Conservation (phyloP, 2,888 invertebrate genomes). For the Chesias legatella region DNA sequence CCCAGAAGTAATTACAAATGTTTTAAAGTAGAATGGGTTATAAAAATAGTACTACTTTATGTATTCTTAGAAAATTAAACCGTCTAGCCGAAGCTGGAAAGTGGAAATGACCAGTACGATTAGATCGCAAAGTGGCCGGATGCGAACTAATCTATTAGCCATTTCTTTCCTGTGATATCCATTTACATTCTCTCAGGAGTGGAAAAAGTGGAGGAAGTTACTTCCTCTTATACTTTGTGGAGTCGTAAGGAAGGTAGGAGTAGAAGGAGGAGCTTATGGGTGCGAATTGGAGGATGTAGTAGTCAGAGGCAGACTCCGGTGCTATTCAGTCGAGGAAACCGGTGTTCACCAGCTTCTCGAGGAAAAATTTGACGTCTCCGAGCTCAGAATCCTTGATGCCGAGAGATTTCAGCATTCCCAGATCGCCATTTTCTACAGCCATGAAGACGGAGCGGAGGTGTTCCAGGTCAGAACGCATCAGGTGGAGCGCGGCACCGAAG, state of each 20-base stretch:
- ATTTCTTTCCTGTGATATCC: slow-evolving; percentile 33
- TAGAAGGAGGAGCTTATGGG: slow-evolving; percentile 87
- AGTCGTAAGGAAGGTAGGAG: slow-evolving; percentile 83
- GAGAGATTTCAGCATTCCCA: slow-evolving; percentile 95
- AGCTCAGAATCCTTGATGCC: slow-evolving; percentile 97
- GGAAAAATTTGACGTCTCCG: slow-evolving; percentile 97
- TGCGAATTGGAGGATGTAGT: slow-evolving; percentile 83
- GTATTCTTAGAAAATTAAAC: slow-evolving; percentile 46
- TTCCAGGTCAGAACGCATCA: slow-evolving; percentile 93
- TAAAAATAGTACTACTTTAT: slow-evolving; percentile 60
- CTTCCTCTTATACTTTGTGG: slow-evolving; percentile 70
- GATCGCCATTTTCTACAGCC: slow-evolving; percentile 96
- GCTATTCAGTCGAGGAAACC: slow-evolving; percentile 96
- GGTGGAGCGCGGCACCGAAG: slow-evolving; percentile 92
- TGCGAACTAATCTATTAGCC: slow-evolving; percentile 43
- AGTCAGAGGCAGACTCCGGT: slow-evolving; percentile 86
- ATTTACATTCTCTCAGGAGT: slow-evolving; percentile 50
- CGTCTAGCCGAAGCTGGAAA: slow-evolving; percentile 28
- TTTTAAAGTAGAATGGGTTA: slow-evolving; percentile 47
- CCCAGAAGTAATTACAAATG: slow-evolving; percentile 40
- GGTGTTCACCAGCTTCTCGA: slow-evolving; percentile 96
- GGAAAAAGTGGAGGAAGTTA: slow-evolving; percentile 37
- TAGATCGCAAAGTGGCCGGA: slow-evolving; percentile 70
- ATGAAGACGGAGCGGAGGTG: slow-evolving; percentile 96
- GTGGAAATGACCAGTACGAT: slow-evolving; percentile 39